Base-by-base conservation (phyloP, 2,797 vertebrate species). In the Karalla daura region DNA sequence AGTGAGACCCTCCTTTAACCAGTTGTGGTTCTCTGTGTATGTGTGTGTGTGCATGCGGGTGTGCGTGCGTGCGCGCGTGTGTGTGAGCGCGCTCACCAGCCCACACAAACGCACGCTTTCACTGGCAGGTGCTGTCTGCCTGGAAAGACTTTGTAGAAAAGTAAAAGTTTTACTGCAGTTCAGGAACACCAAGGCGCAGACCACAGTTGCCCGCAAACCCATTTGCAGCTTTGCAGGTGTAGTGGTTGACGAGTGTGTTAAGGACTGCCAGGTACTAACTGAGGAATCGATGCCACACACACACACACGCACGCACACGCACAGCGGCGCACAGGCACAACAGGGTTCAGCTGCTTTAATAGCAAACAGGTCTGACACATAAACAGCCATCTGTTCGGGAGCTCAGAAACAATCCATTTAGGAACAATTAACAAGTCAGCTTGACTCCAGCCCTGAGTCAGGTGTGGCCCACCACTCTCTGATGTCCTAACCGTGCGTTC, bases 361-460 rank as follows among this genome's bases (percentile, higher is more conserved):
- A 67, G 63, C 64, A 76, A 74, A 74, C 81, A 78, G 80, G 70
- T 64, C 73, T 39, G 52, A 25, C 76, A 76, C 53, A 80, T 83
- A 83, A 85, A 87, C 70, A 77, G 39, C 61, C 79, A 84, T 81
- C 68, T 88, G 81, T 70, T 59, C 2, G 13, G 47, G 45, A 61
- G 64, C 49, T 33, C 36, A 32, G 68, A 64, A 59, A 62, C 4
- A 13, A 65, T 78, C 46, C 32, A 53, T 73, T 85, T 40, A 72
- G 24, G 23, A 78, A 41, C 65, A 69, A 74, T 81, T 70, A 78
- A 73, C 53, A 56, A 58, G 66, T 61, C 37, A 28, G 45, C 58
- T 43, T 37, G 61, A 75, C 58, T 55, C 24, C 35, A 39, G 60
- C 25, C 50, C 59, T 9, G 2, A 60, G 8, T 76, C 52, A 70